Evolutionary conservation across 1,140 invertebrate species (phyloP), one percentile per base, ranked within the genome.

Genomic region (Galleria mellonella): DNA sequence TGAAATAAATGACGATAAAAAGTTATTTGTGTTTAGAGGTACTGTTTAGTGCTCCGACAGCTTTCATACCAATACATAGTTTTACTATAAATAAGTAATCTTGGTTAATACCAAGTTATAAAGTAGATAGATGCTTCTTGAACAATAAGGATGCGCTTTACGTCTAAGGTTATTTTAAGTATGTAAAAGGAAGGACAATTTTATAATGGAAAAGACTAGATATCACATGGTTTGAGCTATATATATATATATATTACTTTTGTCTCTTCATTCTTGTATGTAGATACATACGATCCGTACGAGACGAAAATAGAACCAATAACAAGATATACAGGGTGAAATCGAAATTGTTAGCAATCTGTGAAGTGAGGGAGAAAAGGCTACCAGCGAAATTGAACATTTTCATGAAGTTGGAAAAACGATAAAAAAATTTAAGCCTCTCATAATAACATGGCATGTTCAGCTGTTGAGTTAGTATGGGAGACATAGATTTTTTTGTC

Each of bases 141-240:
- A 33, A 33, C 12, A 47, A 13, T 47, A 33, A 38, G 50, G 29
- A 47, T 44, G 41, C 43, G 32, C 52, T 51, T 53, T 45, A 51
- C 47, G 44, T 42, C 51, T 53, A 47, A 50, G 31, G 47, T 38
- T 43, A 49, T 42, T 50, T 51, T 53, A 23, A 55, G 23, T 60
- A 49, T 46, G 53, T 60, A 65, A 57, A 23, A 52, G 41, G 55
- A 62, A 55, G 49, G 60, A 63, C 38, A 59, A 51, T 51, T 63
- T 58, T 55, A 53, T 47, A 66, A 59, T 60, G 59, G 47, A 67
- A 77, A 75, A 73, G 77, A 85, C 77, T 85, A 83, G 76, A 82
- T 85, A 85, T 85, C 82, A 83, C 82, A 85, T 83, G 78, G 63
- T 77, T 84, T 82, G 72, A 85, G 77, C 72, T 81, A 74, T 79